Evolutionary conservation across 2,888 invertebrate species (phyloP).

Genomic region (Habrosyne pyritoides): DNA sequence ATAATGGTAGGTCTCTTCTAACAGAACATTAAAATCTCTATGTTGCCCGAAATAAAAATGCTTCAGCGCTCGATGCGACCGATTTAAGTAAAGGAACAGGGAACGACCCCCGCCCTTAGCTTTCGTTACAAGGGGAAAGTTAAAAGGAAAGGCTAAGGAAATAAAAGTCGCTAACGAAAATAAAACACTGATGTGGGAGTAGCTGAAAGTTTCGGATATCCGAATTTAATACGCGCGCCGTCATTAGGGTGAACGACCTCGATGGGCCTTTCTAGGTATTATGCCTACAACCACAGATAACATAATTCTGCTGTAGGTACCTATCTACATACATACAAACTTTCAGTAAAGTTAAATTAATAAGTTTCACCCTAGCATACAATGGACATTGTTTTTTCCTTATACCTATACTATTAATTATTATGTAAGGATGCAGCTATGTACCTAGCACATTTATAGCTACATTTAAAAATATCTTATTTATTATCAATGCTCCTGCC

Average conservation of each 20-base stretch:
- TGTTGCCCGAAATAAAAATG: conserved; percentile 1
- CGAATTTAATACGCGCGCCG: background rate
- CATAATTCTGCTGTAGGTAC: too few relatives aligned
- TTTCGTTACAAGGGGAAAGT: conserved; percentile 6
- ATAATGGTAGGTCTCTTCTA: background rate
- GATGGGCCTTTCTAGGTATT: too few relatives aligned
- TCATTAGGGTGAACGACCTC: background rate
- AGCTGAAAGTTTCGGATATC: background rate
- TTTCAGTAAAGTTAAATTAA: too few relatives aligned
- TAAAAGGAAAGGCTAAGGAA: conserved; percentile 28
- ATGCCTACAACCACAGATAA: too few relatives aligned
- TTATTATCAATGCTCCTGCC: too few relatives aligned
- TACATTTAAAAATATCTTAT: too few relatives aligned
- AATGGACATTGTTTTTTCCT: too few relatives aligned
- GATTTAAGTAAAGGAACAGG: conserved; percentile 10
- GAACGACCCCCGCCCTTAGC: conserved; percentile 4
- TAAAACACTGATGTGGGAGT: conserved; percentile 20
- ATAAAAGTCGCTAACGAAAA: conserved; percentile 26
- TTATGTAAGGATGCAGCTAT: too few relatives aligned
- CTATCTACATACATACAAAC: too few relatives aligned
- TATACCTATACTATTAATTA: too few relatives aligned
- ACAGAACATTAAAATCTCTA: background rate
- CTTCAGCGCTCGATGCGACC: conserved; percentile 2
- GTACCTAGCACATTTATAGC: too few relatives aligned
- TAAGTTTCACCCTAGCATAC: too few relatives aligned